phyloP scores from a whole-genome alignment of 1,140 invertebrate genomes.

The Cotesia glomerata region DNA sequence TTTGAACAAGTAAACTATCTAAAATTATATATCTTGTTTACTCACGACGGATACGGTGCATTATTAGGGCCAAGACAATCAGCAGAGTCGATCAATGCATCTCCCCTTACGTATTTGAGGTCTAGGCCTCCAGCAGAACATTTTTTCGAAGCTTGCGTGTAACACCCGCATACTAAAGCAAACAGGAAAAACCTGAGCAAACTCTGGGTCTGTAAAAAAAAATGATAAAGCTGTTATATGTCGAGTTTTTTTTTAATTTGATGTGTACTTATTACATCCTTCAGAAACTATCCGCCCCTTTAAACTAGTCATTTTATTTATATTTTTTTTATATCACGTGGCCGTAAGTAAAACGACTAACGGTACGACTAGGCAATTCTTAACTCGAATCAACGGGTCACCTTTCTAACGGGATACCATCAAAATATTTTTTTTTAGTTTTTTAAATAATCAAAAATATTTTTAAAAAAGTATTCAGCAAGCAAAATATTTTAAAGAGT shows the following conservation, averaged over 20 bases:
- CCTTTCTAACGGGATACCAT: constrained; percentile 14
- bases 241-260: no score
- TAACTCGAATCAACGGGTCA: constrained; percentile 25
- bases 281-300: no score
- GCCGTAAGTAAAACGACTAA: constrained; percentile 31
- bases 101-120: constrained; percentile 84
- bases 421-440: not conserved
- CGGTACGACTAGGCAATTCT: constrained; percentile 28
- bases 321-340: constrained; percentile 5
- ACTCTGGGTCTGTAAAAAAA: constrained; percentile 48
- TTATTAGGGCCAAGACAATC: constrained; percentile 83
- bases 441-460: not conserved
- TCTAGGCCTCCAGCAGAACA: constrained; percentile 66
- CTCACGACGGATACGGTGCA: constrained; percentile 81
- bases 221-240: not conserved
- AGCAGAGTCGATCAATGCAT: constrained; percentile 76
- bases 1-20: not conserved
- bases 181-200: constrained; percentile 48
- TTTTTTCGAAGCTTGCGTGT: constrained; percentile 52
- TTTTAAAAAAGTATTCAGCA: not conserved
- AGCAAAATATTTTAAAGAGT: no score
- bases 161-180: constrained; percentile 34
- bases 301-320: no score
- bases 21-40: constrained; percentile 33
- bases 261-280: no score